Base-by-base conservation (phyloP, 2,888 invertebrate genomes). In the Molanna angustata region DNA sequence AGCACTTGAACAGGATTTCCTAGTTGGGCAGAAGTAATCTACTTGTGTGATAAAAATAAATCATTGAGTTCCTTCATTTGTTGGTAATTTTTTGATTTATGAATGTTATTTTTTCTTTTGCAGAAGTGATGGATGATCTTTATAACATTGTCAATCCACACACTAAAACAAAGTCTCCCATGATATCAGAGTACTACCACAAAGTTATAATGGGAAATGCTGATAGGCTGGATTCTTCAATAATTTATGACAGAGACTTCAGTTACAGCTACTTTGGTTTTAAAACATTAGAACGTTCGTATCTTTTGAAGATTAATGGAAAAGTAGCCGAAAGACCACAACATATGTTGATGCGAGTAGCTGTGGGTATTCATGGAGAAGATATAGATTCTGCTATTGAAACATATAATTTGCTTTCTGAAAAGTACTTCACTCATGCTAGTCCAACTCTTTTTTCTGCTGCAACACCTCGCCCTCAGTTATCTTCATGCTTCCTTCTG, bases 211-310 rank as follows among this genome's bases (percentile, higher is more conserved):
- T 86, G 75, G 80, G 87, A 53, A 84, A 98, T 72, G 88, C 93
- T n/a, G 92, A 94, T 64, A 79, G 82, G 57, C 74, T 99, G 44
- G 94, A 99, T 71, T 94, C 96, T 0, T 88, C 94, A 16, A 95
- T 99, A 62, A 92, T 97, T 33, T 96, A 98, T 70, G 95, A 97
- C 67, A 82, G 98, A 62, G 99, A 99, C 72, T 99, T 93, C 70
- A 87, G 84, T 54, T 99, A 97, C 73, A 96, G 94, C 67, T 99
- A 94, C 69, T 99, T 99, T 79, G 99, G 98, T n/a, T 98, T 98
- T 67, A 98, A 97, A 80, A 99, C 98, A 0, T 73, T 99, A 49
- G 98, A 99, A 66, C 80, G 94, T 40, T 96, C 97, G 1, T 99
- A 99, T 70, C 75, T 99, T 60, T 72, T 98, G 52, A 94, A 91